phyloP scores from a whole-genome alignment of 2,797 vertebrate species.

The Tympanoctomys barrerae region DNA sequence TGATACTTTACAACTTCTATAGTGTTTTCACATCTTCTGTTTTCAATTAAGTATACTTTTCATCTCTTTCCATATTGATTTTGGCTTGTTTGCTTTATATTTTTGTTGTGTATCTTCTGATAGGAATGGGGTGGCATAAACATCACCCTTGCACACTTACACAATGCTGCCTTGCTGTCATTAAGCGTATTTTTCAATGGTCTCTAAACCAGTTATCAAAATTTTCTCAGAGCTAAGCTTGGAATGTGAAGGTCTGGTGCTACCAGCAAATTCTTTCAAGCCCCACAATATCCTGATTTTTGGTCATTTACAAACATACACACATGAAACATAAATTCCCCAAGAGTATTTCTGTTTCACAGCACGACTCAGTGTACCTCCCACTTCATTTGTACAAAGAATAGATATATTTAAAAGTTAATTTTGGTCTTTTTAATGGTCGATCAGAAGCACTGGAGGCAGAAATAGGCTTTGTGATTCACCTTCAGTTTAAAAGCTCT shows the following conservation, averaged over 20 bases:
- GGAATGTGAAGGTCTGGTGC: background rate
- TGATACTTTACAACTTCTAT: background rate
- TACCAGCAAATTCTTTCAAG: conserved; percentile 53
- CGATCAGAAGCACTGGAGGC: conserved; percentile 33
- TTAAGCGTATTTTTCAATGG: conserved; percentile 66
- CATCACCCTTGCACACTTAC: conserved; percentile 61
- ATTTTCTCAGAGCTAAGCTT: conserved; percentile 64
- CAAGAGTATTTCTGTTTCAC: background rate
- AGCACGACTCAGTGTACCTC: background rate
- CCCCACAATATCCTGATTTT: conserved; percentile 44
- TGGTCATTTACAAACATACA: conserved; percentile 32
- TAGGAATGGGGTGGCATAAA: conserved; percentile 57
- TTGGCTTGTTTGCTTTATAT: conserved; percentile 56
- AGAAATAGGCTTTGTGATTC: conserved; percentile 71
- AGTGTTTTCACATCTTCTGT: conserved; percentile 12
- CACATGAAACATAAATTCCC: conserved; percentile 31
- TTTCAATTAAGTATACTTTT: conserved; percentile 76
- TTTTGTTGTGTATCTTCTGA: conserved; percentile 68
- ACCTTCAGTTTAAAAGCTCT: conserved; percentile 63
- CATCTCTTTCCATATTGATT: conserved; percentile 68
- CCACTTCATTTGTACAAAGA: conserved; percentile 46
- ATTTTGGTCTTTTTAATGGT: conserved; percentile 63
- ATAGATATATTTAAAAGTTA: conserved; percentile 59
- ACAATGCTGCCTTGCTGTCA: conserved; percentile 67
- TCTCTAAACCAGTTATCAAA: conserved; percentile 65